A percentile compares a stretch with the other conserved stretches of the same genome.
Evolutionary conservation across 2,797 vertebrate species (phyloP).

Genomic region (Psittacula echo): DNA sequence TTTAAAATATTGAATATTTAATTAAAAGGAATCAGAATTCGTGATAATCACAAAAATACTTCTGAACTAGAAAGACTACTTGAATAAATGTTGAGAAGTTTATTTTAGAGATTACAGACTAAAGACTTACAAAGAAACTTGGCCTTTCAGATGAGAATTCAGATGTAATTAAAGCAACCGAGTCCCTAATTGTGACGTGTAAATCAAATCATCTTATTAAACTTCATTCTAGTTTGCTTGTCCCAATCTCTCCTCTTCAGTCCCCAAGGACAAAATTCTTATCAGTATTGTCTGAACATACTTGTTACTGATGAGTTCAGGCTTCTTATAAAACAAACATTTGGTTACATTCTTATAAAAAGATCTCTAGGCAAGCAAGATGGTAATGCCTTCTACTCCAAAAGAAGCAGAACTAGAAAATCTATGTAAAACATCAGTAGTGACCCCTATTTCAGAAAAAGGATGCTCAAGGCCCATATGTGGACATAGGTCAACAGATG

Average conservation of each 20-base stretch:
- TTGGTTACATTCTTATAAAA: neutral
- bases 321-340: neutral
- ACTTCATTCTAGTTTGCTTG: neutral
- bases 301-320: rapidly evolving
- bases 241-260: neutral
- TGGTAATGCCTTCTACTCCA: neutral
- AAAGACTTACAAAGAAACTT: neutral
- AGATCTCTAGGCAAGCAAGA: neutral
- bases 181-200: neutral
- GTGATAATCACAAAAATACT: neutral
- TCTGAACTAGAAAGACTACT: neutral
- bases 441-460: neutral
- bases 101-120: neutral
- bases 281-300: neutral
- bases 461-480: neutral
- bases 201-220: neutral
- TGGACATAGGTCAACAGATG: neutral
- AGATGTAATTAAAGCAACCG: neutral
- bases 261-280: neutral
- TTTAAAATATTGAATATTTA: neutral
- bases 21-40: neutral
- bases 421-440: neutral
- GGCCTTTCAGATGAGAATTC: neutral
- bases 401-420: neutral
- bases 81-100: neutral